Evolutionary conservation across 2,888 invertebrate genomes (phyloP), one percentile per base, ranked within the genome.

Genomic region (Chaitophorus viminalis): DNA sequence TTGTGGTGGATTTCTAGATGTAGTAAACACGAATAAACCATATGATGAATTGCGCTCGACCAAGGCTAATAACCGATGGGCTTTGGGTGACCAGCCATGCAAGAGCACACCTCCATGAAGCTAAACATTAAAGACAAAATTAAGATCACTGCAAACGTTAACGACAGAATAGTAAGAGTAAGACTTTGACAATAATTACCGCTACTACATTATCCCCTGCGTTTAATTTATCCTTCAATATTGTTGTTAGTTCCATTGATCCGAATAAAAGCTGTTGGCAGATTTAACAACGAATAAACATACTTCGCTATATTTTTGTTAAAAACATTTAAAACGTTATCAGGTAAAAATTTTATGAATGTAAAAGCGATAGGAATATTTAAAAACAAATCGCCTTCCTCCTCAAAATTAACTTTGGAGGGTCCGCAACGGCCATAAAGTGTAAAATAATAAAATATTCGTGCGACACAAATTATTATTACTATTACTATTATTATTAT

Each of bases 1-100:
- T 91, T 93, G 94, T 33, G 96, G 95, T 90, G 95, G 95, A 90
- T 92, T 93, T 90, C 93, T 93, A 88, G 94, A 92, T 14, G 93
- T 92, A 81, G 93, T 92, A 89, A 94, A 92, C 89, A 94, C 92
- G 90, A 94, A 93, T 89, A 94, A 91, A 85, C 93, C 94, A 91
- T 92, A 92, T 25, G 93, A 93, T 36, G 87, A 82, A 89, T 93
- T 93, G 90, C 93, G 93, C 90, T 94, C 93, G 82, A 94, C 93
- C 90, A 94, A 91, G 88, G 93, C 93, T 89, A 94, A 91, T 88
- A 94, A 92, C 89, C 93, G 92, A 86, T 93, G 92, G 74, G 92
- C 92, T 89, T 92, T 92, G 60, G 92, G 91, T 11, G 81, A 87
- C 92, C 92, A 92, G 83, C 93, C 93, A 90, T 93, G 93, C 90